A percentile compares a stretch with the other conserved stretches of the same genome.
Evolutionary conservation across 2,113 vertebrate species (phyloP).

Genomic region (Stercorarius parasiticus): DNA sequence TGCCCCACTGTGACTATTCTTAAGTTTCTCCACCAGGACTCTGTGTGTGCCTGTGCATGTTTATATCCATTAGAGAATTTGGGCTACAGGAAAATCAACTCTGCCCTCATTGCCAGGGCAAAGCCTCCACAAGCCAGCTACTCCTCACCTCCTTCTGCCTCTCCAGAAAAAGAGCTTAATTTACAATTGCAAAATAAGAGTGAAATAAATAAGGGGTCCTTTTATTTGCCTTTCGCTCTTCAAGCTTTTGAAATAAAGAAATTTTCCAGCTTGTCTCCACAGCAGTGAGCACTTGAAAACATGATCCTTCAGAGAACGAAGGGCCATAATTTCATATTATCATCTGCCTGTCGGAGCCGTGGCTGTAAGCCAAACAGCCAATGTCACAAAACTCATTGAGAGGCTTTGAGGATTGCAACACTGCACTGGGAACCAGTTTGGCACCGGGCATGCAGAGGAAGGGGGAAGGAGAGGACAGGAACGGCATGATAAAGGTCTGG

Average conservation of each 20-base stretch:
- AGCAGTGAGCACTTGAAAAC: background rate
- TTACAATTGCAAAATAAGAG: background rate
- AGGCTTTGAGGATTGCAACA: background rate
- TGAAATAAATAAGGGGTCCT: background rate
- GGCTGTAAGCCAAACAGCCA: conserved; percentile 14
- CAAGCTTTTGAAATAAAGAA: background rate
- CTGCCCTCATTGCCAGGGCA: background rate
- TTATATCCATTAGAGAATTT: background rate
- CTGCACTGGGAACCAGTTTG: background rate
- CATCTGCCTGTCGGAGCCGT: background rate
- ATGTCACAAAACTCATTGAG: conserved; percentile 2
- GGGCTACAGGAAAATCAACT: background rate
- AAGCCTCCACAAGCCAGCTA: background rate
- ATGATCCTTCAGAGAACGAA: background rate
- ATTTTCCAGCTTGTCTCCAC: background rate
- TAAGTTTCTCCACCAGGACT: background rate
- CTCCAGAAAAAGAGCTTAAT: background rate
- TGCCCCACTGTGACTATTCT: background rate
- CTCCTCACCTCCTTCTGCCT: background rate
- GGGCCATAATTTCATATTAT: background rate
- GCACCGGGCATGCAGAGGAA: background rate
- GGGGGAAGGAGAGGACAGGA: background rate
- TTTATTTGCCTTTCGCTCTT: background rate
- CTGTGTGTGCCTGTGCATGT: background rate
- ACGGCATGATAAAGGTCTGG: background rate